Percentiles rank a stretch among this genome's conserved stretches.
Conservation (phyloP, 2,113 vertebrate genomes). For the Antechinus stuartii region DNA sequence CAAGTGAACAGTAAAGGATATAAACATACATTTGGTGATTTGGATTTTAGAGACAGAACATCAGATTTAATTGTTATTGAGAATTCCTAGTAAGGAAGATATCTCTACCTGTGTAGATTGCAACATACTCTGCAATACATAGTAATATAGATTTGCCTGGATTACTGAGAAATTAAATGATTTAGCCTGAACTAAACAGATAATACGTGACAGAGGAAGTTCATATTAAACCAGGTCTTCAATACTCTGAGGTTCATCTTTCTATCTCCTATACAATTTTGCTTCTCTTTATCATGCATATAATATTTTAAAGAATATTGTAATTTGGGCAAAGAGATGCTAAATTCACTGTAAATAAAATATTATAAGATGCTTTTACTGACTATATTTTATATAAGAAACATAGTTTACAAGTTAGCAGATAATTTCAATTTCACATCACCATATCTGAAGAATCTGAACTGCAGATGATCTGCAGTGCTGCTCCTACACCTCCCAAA, state of each 20-base stretch:
- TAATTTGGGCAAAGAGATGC: neutral
- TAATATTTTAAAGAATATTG: neutral
- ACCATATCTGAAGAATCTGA: neutral
- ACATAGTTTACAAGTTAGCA: neutral
- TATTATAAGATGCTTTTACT: neutral
- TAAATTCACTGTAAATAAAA: neutral
- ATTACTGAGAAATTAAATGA: neutral
- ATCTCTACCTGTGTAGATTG: neutral
- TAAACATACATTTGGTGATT: neutral
- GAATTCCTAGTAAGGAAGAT: neutral
- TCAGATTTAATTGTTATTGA: neutral
- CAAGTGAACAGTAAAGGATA: neutral
- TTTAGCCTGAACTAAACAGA: neutral
- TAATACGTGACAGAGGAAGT: neutral
- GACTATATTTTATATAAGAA: neutral
- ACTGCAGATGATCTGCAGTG: neutral
- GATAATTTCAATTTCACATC: neutral
- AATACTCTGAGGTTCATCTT: neutral
- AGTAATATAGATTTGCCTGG: neutral
- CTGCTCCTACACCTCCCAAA: accelerated
- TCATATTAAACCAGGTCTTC: neutral
- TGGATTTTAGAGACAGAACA: neutral
- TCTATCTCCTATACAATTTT: neutral
- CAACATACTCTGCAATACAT: neutral
- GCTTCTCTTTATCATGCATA: neutral